Conservation (phyloP, 1,140 invertebrate genomes). For the Cotesia chilonis region DNA sequence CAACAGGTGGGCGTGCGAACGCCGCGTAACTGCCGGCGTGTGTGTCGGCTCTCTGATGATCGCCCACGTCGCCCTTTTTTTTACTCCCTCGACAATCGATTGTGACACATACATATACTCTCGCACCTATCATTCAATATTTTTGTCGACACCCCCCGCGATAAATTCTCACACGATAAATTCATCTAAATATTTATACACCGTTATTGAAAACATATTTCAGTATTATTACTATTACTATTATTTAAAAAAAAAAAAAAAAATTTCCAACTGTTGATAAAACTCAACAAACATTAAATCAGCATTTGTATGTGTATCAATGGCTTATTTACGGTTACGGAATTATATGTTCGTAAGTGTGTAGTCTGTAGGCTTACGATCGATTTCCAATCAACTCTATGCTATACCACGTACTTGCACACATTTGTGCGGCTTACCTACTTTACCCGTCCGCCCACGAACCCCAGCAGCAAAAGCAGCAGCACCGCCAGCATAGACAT, state of each 20-base stretch:
- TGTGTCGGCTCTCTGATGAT: slow-evolving; percentile 41
- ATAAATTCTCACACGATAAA: too few relatives aligned
- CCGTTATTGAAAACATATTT: too few relatives aligned
- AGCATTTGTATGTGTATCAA: slow-evolving; percentile 16
- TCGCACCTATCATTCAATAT: too few relatives aligned
- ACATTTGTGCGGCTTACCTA: slow-evolving; percentile 18
- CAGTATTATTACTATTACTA: too few relatives aligned
- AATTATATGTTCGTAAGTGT: slow-evolving; percentile 7
- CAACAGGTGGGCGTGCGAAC: slow-evolving; percentile 56
- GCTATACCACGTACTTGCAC: slow-evolving; percentile 14
- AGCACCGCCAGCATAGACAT: too few relatives aligned
- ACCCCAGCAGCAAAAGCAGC: slow-evolving; percentile 1
- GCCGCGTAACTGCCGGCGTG: slow-evolving; percentile 44
- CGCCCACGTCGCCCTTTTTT: slow-evolving; percentile 38
- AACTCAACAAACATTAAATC: too few relatives aligned
- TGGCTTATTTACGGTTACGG: slow-evolving; percentile 21
- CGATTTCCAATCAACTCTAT: slow-evolving; percentile 39
- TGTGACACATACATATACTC: background rate
- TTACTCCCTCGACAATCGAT: slow-evolving; percentile 10
- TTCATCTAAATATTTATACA: too few relatives aligned
- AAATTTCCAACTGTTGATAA: too few relatives aligned
- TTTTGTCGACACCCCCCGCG: too few relatives aligned
- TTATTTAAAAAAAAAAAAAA: too few relatives aligned
- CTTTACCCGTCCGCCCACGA: slow-evolving; percentile 41
- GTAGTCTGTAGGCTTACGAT: slow-evolving; percentile 25